phyloP scores from a whole-genome alignment of 2,113 vertebrate genomes.

The Scomber japonicus region DNA sequence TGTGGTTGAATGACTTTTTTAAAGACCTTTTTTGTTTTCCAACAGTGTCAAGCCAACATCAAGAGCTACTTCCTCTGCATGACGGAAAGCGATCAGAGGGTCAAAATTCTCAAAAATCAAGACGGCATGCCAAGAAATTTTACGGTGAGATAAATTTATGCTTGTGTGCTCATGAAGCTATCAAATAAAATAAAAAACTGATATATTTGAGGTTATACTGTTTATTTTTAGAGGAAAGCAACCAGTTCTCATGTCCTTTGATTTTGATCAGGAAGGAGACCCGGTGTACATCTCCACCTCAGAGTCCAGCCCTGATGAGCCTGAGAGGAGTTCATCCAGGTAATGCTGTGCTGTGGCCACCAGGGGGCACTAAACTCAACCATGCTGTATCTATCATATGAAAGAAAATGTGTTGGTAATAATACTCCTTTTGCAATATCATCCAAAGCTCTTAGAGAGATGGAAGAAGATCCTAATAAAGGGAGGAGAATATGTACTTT shows the following conservation, averaged over 20 bases:
- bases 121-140: constrained; percentile 80
- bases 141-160: constrained; percentile 69
- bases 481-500: too few relatives aligned
- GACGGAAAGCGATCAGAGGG: constrained; percentile 84
- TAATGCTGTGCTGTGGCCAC: constrained; percentile 39
- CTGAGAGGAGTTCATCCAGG: constrained; percentile 78
- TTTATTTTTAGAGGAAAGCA: neutral
- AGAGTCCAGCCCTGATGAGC: constrained; percentile 75
- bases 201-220: too few relatives aligned
- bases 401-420: too few relatives aligned
- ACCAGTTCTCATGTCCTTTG: neutral
- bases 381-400: too few relatives aligned
- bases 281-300: constrained; percentile 81
- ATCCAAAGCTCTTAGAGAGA: too few relatives aligned
- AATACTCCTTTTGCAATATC: too few relatives aligned
- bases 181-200: too few relatives aligned
- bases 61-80: constrained; percentile 86
- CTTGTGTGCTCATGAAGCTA: too few relatives aligned
- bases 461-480: too few relatives aligned
- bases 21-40: neutral
- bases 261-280: constrained; percentile 79
- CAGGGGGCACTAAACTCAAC: constrained; percentile 3
- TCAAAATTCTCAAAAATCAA: constrained; percentile 83
- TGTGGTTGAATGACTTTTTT: neutral
- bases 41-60: constrained; percentile 85